Evolutionary conservation across 2,797 vertebrate genomes (phyloP).

Genomic region (Ispidina lecontei): DNA sequence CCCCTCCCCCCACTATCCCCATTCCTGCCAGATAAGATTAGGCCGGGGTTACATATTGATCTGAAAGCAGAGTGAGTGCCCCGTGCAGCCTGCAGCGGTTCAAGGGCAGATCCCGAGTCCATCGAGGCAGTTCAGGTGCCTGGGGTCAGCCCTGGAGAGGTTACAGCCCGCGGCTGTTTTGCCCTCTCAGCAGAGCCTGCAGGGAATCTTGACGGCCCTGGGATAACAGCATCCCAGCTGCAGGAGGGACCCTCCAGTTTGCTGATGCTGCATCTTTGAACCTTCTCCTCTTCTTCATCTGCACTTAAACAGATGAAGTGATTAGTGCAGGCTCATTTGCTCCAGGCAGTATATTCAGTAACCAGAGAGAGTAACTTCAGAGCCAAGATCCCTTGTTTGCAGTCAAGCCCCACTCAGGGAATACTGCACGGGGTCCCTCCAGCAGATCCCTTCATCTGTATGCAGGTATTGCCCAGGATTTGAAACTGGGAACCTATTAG

Average conservation of each 20-base stretch:
- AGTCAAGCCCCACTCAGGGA: background rate
- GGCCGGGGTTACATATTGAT: slow-evolving; percentile 64
- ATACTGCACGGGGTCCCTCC: background rate
- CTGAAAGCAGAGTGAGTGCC: slow-evolving; percentile 48
- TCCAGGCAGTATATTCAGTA: background rate
- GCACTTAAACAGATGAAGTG: background rate
- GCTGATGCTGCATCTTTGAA: background rate
- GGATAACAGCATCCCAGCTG: background rate
- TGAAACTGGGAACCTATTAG: background rate
- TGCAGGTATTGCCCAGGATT: background rate
- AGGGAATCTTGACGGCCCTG: background rate
- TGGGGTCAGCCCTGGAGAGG: background rate
- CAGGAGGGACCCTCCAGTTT: background rate
- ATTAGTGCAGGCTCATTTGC: background rate
- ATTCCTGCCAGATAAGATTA: slow-evolving; percentile 69
- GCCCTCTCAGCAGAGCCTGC: slow-evolving; percentile 3
- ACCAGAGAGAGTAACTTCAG: rapidly evolving
- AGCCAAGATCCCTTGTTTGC: background rate
- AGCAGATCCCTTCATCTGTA: background rate
- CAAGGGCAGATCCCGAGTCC: slow-evolving; percentile 51
- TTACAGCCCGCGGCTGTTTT: background rate
- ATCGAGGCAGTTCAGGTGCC: background rate
- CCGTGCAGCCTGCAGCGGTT: slow-evolving; percentile 27
- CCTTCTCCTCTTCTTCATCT: background rate
- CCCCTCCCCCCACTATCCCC: background rate